Evolutionary conservation across 2,797 vertebrate species (phyloP).

Genomic region (Coccyzus lansbergi): DNA sequence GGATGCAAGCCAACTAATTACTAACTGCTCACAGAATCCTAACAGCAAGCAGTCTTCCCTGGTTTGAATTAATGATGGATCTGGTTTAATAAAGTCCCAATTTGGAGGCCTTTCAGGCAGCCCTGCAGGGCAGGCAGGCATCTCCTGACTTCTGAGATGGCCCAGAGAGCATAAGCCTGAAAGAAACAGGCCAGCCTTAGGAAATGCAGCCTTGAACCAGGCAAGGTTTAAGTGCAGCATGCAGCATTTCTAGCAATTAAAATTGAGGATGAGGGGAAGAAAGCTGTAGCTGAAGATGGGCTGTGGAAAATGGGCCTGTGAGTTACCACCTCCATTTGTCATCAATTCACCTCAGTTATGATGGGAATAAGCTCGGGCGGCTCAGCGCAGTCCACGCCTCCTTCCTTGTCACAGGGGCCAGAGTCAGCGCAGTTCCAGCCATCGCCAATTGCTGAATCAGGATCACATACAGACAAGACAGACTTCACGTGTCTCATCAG

Average conservation of each 20-base stretch:
- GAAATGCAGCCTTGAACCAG: neutral
- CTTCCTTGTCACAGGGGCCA: accelerated
- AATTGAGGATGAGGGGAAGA: neutral
- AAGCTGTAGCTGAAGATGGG: neutral
- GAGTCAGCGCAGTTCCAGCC: accelerated
- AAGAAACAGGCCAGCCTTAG: neutral
- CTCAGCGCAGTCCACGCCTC: neutral
- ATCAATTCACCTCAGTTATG: neutral
- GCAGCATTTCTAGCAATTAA: neutral
- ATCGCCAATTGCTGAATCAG: neutral
- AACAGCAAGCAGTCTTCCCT: neutral
- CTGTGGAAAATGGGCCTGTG: neutral
- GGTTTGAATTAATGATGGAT: neutral
- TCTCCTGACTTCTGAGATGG: neutral
- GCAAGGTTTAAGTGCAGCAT: accelerated
- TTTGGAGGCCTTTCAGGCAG: neutral
- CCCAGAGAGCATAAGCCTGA: accelerated
- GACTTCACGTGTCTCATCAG: accelerated
- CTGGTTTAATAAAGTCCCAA: neutral
- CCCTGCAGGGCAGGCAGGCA: neutral
- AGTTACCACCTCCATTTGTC: neutral
- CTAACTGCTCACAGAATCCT: neutral
- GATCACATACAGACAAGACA: neutral
- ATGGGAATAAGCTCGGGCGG: neutral
- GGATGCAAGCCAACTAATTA: neutral